Evolutionary conservation across 2,888 invertebrate genomes (phyloP).

Genomic region (Abrostola triplasia): DNA sequence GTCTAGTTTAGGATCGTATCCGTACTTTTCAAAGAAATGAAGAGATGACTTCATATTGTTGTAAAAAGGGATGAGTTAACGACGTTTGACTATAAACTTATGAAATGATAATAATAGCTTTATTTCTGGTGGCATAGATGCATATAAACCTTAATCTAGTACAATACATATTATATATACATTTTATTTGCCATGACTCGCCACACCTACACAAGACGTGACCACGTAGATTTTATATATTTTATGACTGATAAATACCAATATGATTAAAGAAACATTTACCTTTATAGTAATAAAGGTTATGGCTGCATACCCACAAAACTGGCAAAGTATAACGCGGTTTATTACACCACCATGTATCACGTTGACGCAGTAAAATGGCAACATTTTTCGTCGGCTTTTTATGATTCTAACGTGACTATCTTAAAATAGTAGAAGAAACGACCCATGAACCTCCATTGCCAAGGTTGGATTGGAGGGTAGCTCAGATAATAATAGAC

Average conservation of each 20-base stretch:
- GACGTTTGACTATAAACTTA: neutral
- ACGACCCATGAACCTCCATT: slow-evolving; percentile 29
- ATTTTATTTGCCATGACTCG: too few species aligned
- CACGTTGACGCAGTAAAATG: slow-evolving; percentile 47
- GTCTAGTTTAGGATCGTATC: slow-evolving; percentile 24
- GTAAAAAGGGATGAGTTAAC: neutral
- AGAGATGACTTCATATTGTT: neutral
- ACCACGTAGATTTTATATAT: too few species aligned
- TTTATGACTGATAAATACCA: too few species aligned
- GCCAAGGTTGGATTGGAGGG: slow-evolving; percentile 28
- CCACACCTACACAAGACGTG: too few species aligned
- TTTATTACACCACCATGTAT: slow-evolving; percentile 50
- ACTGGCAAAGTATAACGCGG: slow-evolving; percentile 27
- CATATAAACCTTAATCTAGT: too few species aligned
- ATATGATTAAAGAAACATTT: slow-evolving; percentile 7
- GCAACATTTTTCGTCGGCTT: slow-evolving; percentile 26
- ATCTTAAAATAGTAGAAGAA: slow-evolving; percentile 34
- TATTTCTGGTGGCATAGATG: too few species aligned
- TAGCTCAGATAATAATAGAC: slow-evolving; percentile 22
- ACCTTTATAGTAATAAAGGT: slow-evolving; percentile 1
- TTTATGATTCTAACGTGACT: slow-evolving; percentile 46
- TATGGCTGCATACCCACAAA: slow-evolving; percentile 26
- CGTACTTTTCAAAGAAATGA: slow-evolving; percentile 21
- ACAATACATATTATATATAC: too few species aligned
- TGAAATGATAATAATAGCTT: too few species aligned